Base-by-base conservation (phyloP, 2,113 vertebrate genomes). In the Taxidea taxus region DNA sequence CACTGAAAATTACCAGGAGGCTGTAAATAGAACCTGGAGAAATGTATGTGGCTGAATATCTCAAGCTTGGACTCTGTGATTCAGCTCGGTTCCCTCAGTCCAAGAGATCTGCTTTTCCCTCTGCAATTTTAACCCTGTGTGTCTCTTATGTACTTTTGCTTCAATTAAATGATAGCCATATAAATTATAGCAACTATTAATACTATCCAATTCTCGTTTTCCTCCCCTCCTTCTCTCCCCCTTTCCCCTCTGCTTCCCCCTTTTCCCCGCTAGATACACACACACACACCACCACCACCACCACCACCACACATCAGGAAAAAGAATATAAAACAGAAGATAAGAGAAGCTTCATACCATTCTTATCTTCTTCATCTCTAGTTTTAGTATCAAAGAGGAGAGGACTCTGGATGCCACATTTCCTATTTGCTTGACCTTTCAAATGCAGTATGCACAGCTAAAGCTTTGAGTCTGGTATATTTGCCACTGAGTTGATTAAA, bases 371-470 rank as follows among this genome's bases (percentile, higher is more conserved):
- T 91, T 47, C 31, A 21, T 81, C 86, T 92, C 80, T 47, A 49
- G 70, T 77, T 90, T 91, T 78, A 91, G 37, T 42, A 12, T 81
- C 16, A 74, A 20, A 18, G 64, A 88, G 15, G 37, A 49, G 34
- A 91, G 3, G 29, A 15, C 4, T 68, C 29, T 66, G 68, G 68
- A 93, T 49, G 39, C 64, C 47, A 74, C 37, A 75, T 77, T 97
- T 95, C n/a, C 31, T 90, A 34, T 85, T 66, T 82, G 51, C 49
- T 87, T 66, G 77, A 86, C 21, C 66, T 96, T 97, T 94, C 80
- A 92, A 95, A 95, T 88, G n/a, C 29, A 88, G 13, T 47, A 44
- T 85, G 49, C 31, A 37, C 18, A 78, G 77, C 47, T 62, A 77
- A 78, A 70, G 25, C 72, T 81, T 29, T 74, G 66, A 78, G 44